Evolutionary conservation across 2,888 invertebrate species (phyloP).

Genomic region (Volucella zonaria): DNA sequence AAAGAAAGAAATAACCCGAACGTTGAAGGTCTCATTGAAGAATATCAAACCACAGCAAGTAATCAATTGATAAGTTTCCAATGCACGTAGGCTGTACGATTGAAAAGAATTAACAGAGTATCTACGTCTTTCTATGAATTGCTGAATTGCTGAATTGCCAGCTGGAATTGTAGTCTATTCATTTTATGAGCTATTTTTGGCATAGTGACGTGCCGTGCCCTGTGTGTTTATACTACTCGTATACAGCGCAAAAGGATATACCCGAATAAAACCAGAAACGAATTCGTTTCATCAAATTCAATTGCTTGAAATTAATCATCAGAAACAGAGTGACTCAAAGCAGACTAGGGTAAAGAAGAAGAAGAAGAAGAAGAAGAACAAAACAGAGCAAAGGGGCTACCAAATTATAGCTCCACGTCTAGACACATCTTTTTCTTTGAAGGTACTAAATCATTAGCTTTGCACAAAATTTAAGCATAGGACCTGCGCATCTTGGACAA

Average conservation of each 20-base stretch:
- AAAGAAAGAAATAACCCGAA: conserved; percentile 2
- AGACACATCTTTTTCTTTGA: conserved; percentile 44
- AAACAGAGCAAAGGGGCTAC: no score
- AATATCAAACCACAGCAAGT: conserved; percentile 33
- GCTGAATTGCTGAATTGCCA: conserved; percentile 7
- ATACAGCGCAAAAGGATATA: conserved; percentile 26
- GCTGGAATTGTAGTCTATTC: background rate
- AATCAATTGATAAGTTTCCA: conserved; percentile 63
- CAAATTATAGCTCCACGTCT: conserved; percentile 54
- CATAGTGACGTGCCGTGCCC: conserved; percentile 9
- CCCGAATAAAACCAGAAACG: conserved; percentile 34
- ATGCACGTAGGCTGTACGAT: conserved; percentile 55
- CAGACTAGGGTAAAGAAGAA: background rate
- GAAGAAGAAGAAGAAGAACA: background rate
- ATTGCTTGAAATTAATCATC: conserved; percentile 60
- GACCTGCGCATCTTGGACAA: conserved; percentile 1
- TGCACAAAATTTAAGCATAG: conserved; percentile 48
- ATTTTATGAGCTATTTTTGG: conserved; percentile 38
- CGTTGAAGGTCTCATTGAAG: conserved; percentile 53
- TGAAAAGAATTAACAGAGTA: conserved; percentile 25
- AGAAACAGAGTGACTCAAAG: conserved; percentile 24
- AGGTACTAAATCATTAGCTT: conserved; percentile 63
- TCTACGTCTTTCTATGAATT: conserved; percentile 20
- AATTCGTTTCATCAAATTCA: conserved; percentile 28
- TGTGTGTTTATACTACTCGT: background rate